Evolutionary conservation across 35 echinoderm and acorn worm genomes (phyloP), one percentile per base, ranked within the genome.

Genomic region (Lytechinus variegatus): DNA sequence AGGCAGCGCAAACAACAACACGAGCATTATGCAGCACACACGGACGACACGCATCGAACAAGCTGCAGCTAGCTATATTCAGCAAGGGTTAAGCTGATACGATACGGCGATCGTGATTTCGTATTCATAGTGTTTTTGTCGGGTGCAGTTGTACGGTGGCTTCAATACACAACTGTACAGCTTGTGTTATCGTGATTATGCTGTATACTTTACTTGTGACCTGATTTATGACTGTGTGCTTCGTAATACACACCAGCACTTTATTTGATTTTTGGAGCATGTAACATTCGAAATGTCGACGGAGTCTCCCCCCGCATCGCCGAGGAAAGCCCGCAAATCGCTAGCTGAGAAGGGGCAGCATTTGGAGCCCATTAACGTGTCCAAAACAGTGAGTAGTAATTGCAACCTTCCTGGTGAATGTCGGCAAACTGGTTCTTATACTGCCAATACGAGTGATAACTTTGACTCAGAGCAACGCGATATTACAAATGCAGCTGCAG

Each of bases 291-390:
- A 90, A 12, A 90, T 90, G 88, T 90, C 52, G 88, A 27, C 52
- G 21, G 88, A 28, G 14, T 29, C 88, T 52, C 52, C 33, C 33
- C 33, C 33, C 33, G 33, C 33, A 44, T 44, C 33, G 33, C 33
- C 29, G 13, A 90, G 14, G 29, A 90, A 90, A 90, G 16, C 88
- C 11, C 33, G 52, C 29, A 90, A 90, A 29, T 51, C 88, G 4
- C 52, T 90, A 13, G 92, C 92, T 10, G 92, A 93, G 21, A 93
- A 93, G 54, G 92, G 92, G 21, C 52, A 93, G 55, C 92, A 93
- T 57, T 57, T 93, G 52, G 54, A 93, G 9, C 66, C 66, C 4
- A 79, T 79, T 7, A 24, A 79, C 19, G 66, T 79, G 66, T 21
- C 66, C 0, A 16, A 79, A 79, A 79, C 66, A n/a, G 66, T n/a